These are phyloP conservation scores for Thinocorus orbignyianus DNA, from an alignment of 2,113 vertebrate species.

Conservation along the genomic window DNA sequence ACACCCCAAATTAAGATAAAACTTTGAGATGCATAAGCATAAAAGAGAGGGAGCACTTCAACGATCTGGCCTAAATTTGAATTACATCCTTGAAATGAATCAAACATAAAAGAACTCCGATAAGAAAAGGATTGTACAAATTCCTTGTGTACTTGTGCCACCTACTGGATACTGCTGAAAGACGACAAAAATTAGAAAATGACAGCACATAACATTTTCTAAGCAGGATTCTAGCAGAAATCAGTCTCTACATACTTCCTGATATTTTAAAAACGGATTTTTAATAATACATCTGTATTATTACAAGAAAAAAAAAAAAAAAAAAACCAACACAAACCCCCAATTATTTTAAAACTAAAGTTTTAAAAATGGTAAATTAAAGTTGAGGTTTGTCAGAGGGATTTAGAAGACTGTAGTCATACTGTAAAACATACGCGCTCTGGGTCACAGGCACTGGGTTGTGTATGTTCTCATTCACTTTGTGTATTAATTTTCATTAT, in stretches of 20 bases:
- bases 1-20: background rate
- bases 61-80: background rate
- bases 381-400: too few species aligned
- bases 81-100: background rate
- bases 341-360: too few species aligned
- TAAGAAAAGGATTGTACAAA: conserved; percentile 17
- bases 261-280: background rate
- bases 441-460: too few species aligned
- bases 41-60: background rate
- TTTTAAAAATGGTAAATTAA: too few species aligned
- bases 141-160: background rate
- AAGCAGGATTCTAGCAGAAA: background rate
- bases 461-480: too few species aligned
- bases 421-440: too few species aligned
- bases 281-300: background rate
- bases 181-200: rapidly evolving
- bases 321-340: too few species aligned
- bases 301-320: too few species aligned
- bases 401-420: too few species aligned
- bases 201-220: background rate
- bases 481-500: too few species aligned
- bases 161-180: background rate
- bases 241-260: background rate
- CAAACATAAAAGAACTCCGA: conserved; percentile 49
- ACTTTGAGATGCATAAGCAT: background rate